Percentiles rank a stretch among this genome's conserved stretches.
These are phyloP conservation scores for Cephus pulcher DNA, from an alignment of 2,888 invertebrate genomes.

Conservation along the genomic window DNA sequence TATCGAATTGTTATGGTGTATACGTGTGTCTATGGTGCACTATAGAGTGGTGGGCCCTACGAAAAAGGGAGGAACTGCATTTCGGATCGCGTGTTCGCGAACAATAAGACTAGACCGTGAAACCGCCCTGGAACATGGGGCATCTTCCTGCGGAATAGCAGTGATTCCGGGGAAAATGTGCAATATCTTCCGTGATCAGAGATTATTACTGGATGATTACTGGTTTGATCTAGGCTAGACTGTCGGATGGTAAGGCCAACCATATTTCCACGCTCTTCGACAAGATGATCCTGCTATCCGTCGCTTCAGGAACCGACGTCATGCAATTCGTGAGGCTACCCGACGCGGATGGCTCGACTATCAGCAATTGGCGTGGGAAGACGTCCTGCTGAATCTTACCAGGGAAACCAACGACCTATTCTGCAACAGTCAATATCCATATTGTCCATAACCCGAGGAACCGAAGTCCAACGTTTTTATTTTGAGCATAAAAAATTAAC, in stretches of 20 bases:
- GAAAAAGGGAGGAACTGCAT: background rate
- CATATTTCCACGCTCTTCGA: conserved; percentile 2
- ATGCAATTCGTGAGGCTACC: conserved; percentile 50
- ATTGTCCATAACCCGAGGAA: background rate
- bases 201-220: conserved; percentile 62
- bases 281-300: conserved; percentile 9
- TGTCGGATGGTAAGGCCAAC: conserved; percentile 29
- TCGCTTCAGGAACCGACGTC: conserved; percentile 38
- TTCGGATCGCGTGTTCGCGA: conserved; percentile 58
- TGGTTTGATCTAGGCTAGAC: conserved; percentile 59
- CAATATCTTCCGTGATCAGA: conserved; percentile 65
- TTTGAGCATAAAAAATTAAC: background rate
- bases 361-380: conserved; percentile 44
- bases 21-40: background rate
- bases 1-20: background rate
- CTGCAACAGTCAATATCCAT: background rate
- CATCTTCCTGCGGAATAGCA: conserved; percentile 51
- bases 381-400: conserved; percentile 23
- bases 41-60: background rate
- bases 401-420: conserved; percentile 23
- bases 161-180: conserved; percentile 62
- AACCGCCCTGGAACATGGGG: conserved; percentile 38
- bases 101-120: conserved; percentile 55
- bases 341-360: conserved; percentile 33
- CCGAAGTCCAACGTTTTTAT: background rate